Evolutionary conservation across 2,888 invertebrate genomes (phyloP).

Genomic region (Philonicus albiceps): DNA sequence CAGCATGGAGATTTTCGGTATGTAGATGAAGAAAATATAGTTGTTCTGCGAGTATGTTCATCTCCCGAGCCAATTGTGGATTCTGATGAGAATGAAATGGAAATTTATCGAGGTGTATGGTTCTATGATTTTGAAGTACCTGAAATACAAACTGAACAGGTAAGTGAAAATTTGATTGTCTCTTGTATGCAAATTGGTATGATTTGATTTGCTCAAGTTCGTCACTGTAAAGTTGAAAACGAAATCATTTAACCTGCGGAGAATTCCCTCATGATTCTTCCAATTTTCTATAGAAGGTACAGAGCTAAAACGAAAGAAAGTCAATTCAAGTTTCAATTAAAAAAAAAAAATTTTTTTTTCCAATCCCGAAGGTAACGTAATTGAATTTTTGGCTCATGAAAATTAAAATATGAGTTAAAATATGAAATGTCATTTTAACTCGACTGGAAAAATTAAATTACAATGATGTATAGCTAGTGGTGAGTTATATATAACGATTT

Average conservation of each 20-base stretch:
- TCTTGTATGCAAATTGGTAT: conserved; percentile 8
- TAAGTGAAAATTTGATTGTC: conserved; percentile 37
- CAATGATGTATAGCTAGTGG: background rate
- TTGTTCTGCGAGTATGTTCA: conserved; percentile 53
- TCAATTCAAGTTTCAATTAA: background rate
- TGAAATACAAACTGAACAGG: conserved; percentile 2
- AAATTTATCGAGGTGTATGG: conserved; percentile 42
- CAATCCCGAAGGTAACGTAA: background rate
- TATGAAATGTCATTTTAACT: background rate
- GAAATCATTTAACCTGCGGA: background rate
- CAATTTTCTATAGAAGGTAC: background rate
- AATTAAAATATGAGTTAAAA: background rate
- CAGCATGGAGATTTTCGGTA: conserved; percentile 55
- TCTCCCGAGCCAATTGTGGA: conserved; percentile 50
- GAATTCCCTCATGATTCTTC: background rate
- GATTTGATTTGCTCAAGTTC: conserved; percentile 18
- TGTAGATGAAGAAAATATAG: conserved; percentile 56
- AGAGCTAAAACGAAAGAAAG: background rate
- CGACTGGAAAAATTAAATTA: background rate
- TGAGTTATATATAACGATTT: background rate
- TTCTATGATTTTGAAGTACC: conserved; percentile 41
- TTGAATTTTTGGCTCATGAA: background rate
- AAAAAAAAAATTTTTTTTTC: background rate
- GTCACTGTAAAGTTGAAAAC: background rate
- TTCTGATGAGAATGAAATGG: background rate